Evolutionary conservation across 2,797 vertebrate species (phyloP), one percentile per base, ranked within the genome.

Genomic region (Betta splendens): DNA sequence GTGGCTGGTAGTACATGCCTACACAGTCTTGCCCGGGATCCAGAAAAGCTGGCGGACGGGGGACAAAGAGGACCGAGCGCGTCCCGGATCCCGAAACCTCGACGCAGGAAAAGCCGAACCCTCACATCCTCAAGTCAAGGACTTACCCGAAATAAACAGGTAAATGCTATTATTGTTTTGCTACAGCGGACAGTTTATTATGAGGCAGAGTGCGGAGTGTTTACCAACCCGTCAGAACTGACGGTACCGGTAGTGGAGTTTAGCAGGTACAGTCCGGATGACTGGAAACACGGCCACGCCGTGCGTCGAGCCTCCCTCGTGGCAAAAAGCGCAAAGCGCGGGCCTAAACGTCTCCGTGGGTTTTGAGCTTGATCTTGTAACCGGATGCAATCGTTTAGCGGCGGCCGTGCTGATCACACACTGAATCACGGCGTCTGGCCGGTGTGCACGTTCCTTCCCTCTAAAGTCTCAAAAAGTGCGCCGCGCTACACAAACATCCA

Each of bases 201-300:
- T 0, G 5, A 7, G 1, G 7, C 10, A 40, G 28, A n/a, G n/a
- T n/a, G 23, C 10, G 46, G 29, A 17, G 58, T 28, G 16, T 46
- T 35, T 63, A 3, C 15, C 22, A 33, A 64, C 36, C 52, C 43
- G 47, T 58, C 74, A 3, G n/a, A n/a, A 1, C 42, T 22, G 50
- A 35, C 13, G 9, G 40, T 64, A 2, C 32, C 70, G 63, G 82
- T 72, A n/a, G n/a, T n/a, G n/a, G 74, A 78, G 42, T 71, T 59
- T 36, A 53, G 49, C 46, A 25, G 23, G 23, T 25, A 25, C 4
- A 7, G 23, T 25, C 23, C 23, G 23, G 23, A 25, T 13, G 1
- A 11, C 3, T 0, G 37, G 11, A n/a, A 13, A 6, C 6, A 6
- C 33, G 15, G 17, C 7, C 16, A 21, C 35, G 21, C 8, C 4